A percentile compares a stretch with the other conserved stretches of the same genome.
Conservation (phyloP, 2,113 vertebrate species). For the Zingel zingel region DNA sequence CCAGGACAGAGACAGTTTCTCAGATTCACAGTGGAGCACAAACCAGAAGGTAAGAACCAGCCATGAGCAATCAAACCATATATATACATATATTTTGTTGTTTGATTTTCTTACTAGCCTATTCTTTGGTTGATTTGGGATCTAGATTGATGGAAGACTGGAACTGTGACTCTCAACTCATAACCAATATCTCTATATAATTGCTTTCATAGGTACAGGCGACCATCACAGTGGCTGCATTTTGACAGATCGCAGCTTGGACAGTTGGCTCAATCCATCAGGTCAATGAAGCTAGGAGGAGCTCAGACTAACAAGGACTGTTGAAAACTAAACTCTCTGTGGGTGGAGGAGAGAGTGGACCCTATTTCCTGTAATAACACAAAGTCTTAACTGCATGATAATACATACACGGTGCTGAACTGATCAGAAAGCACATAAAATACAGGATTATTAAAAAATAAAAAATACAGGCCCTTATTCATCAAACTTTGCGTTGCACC, state of each 20-base stretch:
- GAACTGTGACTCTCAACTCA: not conserved
- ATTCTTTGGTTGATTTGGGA: not conserved
- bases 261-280: conserved; percentile 88
- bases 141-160: not conserved
- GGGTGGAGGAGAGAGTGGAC: not conserved
- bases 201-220: conserved; percentile 71
- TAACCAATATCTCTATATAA: conserved; percentile 12
- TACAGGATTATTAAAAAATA: conserved; percentile 1
- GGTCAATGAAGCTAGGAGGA: conserved; percentile 84
- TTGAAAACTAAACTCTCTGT: conserved; percentile 2
- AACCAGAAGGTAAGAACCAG: conserved; percentile 83
- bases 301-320: conserved; percentile 35
- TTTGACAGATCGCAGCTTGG: conserved; percentile 91
- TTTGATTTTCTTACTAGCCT: not conserved
- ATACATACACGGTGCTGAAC: conserved; percentile 11
- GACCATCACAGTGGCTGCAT: conserved; percentile 93
- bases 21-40: conserved; percentile 56
- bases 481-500: conserved; percentile 24
- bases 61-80: not conserved
- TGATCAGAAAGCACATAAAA: conserved; percentile 44
- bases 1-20: conserved; percentile 42
- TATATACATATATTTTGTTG: too few relatives aligned
- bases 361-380: conserved; percentile 8
- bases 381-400: conserved; percentile 47
- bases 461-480: conserved; percentile 2